Evolutionary conservation across 2,888 invertebrate genomes (phyloP).

Genomic region (Schrankia costaestrigalis): DNA sequence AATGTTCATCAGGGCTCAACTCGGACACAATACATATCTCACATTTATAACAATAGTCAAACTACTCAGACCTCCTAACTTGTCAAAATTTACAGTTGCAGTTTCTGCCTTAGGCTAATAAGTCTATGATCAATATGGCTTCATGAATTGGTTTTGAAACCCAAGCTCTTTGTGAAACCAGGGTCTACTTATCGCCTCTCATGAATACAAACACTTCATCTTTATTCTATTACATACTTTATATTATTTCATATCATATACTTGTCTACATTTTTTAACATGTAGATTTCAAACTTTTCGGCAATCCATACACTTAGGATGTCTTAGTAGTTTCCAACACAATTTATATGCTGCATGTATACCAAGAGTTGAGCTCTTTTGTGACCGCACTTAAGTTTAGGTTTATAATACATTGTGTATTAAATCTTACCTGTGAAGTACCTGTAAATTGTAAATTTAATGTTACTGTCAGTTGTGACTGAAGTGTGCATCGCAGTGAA

Average conservation of each 20-base stretch:
- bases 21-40: conserved; percentile 59
- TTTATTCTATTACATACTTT: neutral
- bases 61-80: conserved; percentile 30
- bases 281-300: conserved; percentile 17
- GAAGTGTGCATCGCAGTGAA: conserved; percentile 74
- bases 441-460: conserved; percentile 79
- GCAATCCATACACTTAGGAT: conserved; percentile 24
- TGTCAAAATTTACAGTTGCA: conserved; percentile 29
- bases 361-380: conserved; percentile 72
- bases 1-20: conserved; percentile 71
- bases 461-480: conserved; percentile 58
- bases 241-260: neutral
- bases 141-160: too few relatives aligned
- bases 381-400: conserved; percentile 68
- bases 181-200: too few relatives aligned
- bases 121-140: too few relatives aligned
- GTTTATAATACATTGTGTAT: conserved; percentile 70
- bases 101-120: too few relatives aligned
- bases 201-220: too few relatives aligned
- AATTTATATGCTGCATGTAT: conserved; percentile 44
- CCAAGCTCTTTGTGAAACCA: too few relatives aligned
- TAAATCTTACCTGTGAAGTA: conserved; percentile 76
- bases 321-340: conserved; percentile 26
- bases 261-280: conserved; percentile 7
- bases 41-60: conserved; percentile 22